Base-by-base conservation (phyloP, 1,140 invertebrate genomes). In the Drosophila quadrilineata region DNA sequence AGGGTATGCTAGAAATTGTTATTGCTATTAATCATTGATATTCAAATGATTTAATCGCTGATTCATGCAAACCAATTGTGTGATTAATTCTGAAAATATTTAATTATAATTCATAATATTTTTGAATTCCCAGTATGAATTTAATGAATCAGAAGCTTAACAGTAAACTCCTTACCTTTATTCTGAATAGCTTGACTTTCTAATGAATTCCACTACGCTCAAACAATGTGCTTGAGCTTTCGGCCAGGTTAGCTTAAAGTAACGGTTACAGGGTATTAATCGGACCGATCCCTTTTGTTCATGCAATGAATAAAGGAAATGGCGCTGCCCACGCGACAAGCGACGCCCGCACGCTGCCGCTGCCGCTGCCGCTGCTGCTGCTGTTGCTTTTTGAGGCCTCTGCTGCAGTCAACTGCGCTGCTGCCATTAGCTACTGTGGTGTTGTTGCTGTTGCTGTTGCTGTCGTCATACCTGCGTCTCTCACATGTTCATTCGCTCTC, bases 271-370 rank as follows among this genome's bases (percentile, higher is more conserved):
- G 63, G 63, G 63, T 66, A 66, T 59, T 45, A 5, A 38, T n/a
- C 46, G 46, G 57, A 14, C 12, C 26, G 52, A 45, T 59, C 45
- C 36, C 38, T 10, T 46, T 29, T 50, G 28, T 50, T 53, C 28
- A 29, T 59, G 56, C 46, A 52, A 16, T 59, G 36, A 26, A 65
- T 65, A 54, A 26, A 52, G 64, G 64, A 67, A 67, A 67, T 62
- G 56, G 12, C 54, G 64, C 64, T 46, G 48, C 64, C 64, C 57
- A 62, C 63, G 63, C 62, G 54, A 64, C 59, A 56, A 41, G 36
- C 54, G 38, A 65, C 62, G 62, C 53, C 53, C 62, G 43, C 63
- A 45, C 56, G 46, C 63, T 66, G 63, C 46, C 9, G n/a, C 31
- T 33, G 10, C 31, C n/a, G 6, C 31, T 33, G 31, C 31, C n/a